phyloP scores from a whole-genome alignment of 2,113 vertebrate species.

The Lophura nycthemera region DNA sequence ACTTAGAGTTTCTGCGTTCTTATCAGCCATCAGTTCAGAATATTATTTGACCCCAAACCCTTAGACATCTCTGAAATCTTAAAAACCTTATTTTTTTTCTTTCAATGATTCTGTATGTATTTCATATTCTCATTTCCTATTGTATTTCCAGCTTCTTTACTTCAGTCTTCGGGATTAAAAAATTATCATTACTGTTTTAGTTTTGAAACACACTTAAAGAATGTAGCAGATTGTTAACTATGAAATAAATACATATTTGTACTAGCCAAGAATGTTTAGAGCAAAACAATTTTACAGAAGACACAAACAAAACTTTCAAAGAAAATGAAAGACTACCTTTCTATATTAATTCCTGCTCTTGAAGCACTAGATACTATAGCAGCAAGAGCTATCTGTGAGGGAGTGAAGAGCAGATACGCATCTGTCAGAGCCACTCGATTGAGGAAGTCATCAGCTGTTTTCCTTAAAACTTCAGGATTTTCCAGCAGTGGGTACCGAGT shows the following conservation, averaged over 20 bases:
- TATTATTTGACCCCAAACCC: not conserved
- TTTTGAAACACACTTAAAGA: not conserved
- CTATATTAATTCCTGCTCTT: constrained; percentile 90
- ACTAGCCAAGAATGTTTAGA: not conserved
- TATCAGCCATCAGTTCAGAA: not conserved
- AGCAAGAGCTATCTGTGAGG: constrained; percentile 92
- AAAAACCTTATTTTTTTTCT: not conserved
- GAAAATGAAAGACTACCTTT: constrained; percentile 80
- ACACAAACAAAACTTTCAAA: not conserved
- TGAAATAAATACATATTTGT: not conserved
- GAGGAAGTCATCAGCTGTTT: constrained; percentile 93
- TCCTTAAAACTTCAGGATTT: constrained; percentile 93
- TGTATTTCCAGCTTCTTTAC: not conserved
- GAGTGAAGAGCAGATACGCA: constrained; percentile 87
- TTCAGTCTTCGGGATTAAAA: not conserved
- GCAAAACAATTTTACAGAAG: not conserved
- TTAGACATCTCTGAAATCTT: not conserved
- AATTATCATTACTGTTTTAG: not conserved
- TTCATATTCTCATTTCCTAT: not conserved
- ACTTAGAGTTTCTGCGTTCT: fast-evolving
- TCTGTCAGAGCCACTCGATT: constrained; percentile 89
- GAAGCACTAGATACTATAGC: constrained; percentile 90
- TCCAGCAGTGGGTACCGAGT: constrained; percentile 90
- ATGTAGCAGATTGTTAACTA: not conserved
- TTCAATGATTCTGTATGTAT: not conserved